Base-by-base conservation (phyloP, 2,113 vertebrate species). In the Urocolius indicus region DNA sequence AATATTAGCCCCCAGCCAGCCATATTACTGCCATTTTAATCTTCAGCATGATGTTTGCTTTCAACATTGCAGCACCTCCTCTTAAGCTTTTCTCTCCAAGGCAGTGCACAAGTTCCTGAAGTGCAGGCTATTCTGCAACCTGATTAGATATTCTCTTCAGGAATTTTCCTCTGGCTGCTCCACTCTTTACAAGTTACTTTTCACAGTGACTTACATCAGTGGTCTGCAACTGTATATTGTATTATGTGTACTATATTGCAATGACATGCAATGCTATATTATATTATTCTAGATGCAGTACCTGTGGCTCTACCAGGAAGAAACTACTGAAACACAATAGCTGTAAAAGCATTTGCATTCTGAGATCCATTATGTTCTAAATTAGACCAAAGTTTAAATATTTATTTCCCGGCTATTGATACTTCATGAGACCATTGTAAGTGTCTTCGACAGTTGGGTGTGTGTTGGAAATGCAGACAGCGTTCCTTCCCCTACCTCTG, bases 381-480 rank as follows among this genome's bases (percentile, higher is more conserved):
- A 94, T 86, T 8, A 76, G n/a, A 90, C 26, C 62, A 71, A 91
- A 73, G 62, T 91, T 85, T 10, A 93, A 96, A 93, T 94, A 94
- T 83, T 95, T 83, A 89, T 96, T 96, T 88, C 45, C 21, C 41
- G 90, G 52, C 59, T 78, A 55, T 43, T 69, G 67, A 27, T 48
- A 84, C 0, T 6, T 87, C 22, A 67, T 16, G 10, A 69, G 63
- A 51, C 45, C 26, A 17, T 3, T 75, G 17, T 21, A 59, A 79
- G 54, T 7, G 49, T 22, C 58, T 4, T 1, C 24, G 61, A 18
- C 55, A 77, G 49, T 54, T 34, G 49, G 71, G 54, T 2, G 5
- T 22, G 41, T 20, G 23, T 8, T 41, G 62, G 77, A 67, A 84
- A 52, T 16, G 30, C 62, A 62, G 21, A 11, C 21, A 32, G 27